phyloP scores from a whole-genome alignment of 2,797 vertebrate genomes.

The Manis javanica region DNA sequence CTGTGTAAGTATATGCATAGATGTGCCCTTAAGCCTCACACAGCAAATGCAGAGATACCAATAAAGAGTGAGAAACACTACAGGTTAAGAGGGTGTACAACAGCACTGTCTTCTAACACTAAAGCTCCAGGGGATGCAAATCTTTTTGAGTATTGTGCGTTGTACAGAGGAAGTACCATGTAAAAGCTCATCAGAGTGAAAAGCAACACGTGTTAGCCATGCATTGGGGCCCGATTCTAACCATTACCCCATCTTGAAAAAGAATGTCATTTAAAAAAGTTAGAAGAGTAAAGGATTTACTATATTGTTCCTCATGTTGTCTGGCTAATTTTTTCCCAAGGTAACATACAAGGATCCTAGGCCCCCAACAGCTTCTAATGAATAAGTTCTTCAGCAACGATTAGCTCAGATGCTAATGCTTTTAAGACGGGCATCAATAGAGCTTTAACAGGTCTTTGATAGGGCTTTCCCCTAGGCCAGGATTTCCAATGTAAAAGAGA shows the following conservation, averaged over 20 bases:
- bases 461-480: not conserved
- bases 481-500: constrained; percentile 24
- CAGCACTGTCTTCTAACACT: not conserved
- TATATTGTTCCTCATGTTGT: not conserved
- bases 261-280: constrained; percentile 49
- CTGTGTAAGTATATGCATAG: not conserved
- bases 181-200: not conserved
- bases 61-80: not conserved
- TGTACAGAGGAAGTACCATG: not conserved
- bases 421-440: constrained; percentile 1
- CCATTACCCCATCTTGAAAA: not conserved
- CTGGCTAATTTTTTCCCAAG: constrained; percentile 55
- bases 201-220: not conserved
- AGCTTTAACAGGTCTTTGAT: not conserved
- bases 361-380: not conserved
- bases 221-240: not conserved
- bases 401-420: constrained; percentile 41
- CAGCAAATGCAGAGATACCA: not conserved
- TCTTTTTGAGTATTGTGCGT: not conserved
- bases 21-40: not conserved
- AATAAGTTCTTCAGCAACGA: constrained; percentile 51
- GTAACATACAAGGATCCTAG: constrained; percentile 27
- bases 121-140: not conserved
- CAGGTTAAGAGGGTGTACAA: not conserved
- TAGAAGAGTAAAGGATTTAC: constrained; percentile 45